Evolutionary conservation across 2,888 invertebrate genomes (phyloP).

Genomic region (Cephonodes hylas): DNA sequence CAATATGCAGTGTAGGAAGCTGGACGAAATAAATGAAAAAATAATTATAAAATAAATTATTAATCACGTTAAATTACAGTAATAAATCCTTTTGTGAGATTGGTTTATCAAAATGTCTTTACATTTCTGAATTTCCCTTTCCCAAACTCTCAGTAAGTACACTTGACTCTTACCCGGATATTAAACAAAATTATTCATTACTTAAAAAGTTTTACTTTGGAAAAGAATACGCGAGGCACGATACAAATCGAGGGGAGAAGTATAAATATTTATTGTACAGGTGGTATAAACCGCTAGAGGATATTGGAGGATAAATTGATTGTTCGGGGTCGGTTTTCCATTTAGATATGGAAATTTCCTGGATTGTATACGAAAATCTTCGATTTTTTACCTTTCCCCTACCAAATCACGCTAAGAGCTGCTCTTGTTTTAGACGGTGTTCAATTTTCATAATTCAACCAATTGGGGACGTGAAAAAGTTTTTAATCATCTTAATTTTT

Average conservation of each 20-base stretch:
- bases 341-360: conserved; percentile 81
- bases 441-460: conserved; percentile 37
- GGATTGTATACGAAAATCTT: conserved; percentile 80
- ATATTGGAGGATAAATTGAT: conserved; percentile 81
- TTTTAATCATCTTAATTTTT: background rate
- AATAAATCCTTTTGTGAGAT: background rate
- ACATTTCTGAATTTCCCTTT: background rate
- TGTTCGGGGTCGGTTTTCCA: conserved; percentile 81
- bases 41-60: too few relatives aligned
- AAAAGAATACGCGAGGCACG: conserved; percentile 47
- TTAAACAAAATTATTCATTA: conserved; percentile 12
- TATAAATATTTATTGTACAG: conserved; percentile 81
- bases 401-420: conserved; percentile 69
- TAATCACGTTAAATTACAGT: background rate
- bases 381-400: conserved; percentile 67
- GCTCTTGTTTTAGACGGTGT: conserved; percentile 39
- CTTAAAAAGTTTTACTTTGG: conserved; percentile 39
- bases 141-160: background rate
- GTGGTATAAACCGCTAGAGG: conserved; percentile 80
- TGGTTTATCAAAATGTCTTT: background rate
- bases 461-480: background rate
- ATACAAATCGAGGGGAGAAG: conserved; percentile 71
- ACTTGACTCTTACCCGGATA: background rate
- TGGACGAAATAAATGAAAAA: too few relatives aligned
- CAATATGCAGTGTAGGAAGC: too few relatives aligned